Evolutionary conservation across 1,140 invertebrate species (phyloP).

Genomic region (Luehdorfia chinensis): DNA sequence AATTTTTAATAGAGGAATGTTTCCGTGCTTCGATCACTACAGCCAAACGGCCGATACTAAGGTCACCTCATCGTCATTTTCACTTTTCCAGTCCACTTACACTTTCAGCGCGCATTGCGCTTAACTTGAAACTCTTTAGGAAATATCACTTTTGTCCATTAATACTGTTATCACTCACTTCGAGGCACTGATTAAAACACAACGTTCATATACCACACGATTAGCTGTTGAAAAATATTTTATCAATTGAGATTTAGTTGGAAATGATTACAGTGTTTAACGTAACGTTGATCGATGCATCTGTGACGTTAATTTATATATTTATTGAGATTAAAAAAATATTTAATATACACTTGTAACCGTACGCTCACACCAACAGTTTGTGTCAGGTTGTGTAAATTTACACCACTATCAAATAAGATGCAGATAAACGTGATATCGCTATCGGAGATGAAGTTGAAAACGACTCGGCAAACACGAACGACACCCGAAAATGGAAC

Average conservation of each 20-base stretch:
- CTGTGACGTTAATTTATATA: conserved; percentile 22
- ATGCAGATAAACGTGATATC: conserved; percentile 11
- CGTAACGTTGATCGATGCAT: too few species aligned
- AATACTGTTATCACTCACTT: conserved; percentile 39
- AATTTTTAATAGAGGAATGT: conserved; percentile 75
- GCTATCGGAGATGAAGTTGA: conserved; percentile 7
- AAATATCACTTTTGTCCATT: conserved; percentile 50
- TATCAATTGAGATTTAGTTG: conserved; percentile 24
- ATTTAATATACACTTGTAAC: too few species aligned
- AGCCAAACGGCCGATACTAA: conserved; percentile 42
- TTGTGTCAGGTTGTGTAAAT: conserved; percentile 13
- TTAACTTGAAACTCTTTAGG: conserved; percentile 20
- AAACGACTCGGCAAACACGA: conserved; percentile 5
- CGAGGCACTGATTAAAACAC: conserved; percentile 37
- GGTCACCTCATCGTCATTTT: conserved; percentile 65
- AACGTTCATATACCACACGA: conserved; percentile 24
- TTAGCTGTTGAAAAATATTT: conserved; percentile 26
- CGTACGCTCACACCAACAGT: too few species aligned
- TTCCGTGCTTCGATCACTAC: conserved; percentile 50
- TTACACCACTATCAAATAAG: conserved; percentile 14
- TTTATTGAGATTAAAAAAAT: too few species aligned
- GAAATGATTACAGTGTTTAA: too few species aligned
- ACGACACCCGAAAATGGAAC: conserved; percentile 3
- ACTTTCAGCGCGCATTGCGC: conserved; percentile 42
- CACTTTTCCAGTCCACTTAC: conserved; percentile 40